Evolutionary conservation across 2,888 invertebrate species (phyloP), one percentile per base, ranked within the genome.

Genomic region (Caenorhabditis sp.): DNA sequence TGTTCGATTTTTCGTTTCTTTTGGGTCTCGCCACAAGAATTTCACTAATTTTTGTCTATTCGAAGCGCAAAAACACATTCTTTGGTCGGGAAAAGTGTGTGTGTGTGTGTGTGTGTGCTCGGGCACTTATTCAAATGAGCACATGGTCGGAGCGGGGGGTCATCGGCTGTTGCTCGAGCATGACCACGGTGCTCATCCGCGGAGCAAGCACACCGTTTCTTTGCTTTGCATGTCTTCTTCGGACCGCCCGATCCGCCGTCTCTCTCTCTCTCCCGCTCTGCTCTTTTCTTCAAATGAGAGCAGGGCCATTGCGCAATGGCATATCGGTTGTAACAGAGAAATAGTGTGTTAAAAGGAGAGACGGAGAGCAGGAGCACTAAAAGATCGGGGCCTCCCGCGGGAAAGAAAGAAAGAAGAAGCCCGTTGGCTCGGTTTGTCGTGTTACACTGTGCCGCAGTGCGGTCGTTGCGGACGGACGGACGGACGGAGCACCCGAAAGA

Each of bases 251-350:
- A 17, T 20, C n/a, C 32, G 8, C 17, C 26, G 8, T 56, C 11
- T 4, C 50, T 39, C 48, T 50, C 27, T 37, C 30, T 30, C 26
- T 30, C n/a, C 15, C 7, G 4, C 43, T 30, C 37, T 53, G n/a
- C n/a, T 46, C 20, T 26, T 24, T 7, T 63, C 27, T 53, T 22
- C 17, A 15, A 45, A 45, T 45, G 53, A 66, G 46, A 56, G 39
- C 65, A n/a, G n/a, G n/a, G n/a, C 39, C 65, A 53, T 66, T 66
- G 65, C 65, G 65, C 65, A 66, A 66, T 56, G 65, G 65, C 65
- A 55, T 48, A 55, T 55, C 55, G 45, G 55, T 66, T 66, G 65
- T 66, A 66, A 66, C 65, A 66, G 9, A 11, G 22, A 66, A 48
- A 66, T n/a, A 66, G 39, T 56, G 30, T 46, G 37, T 8, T 9